phyloP scores from a whole-genome alignment of 1,140 invertebrate species.

The Dysdera silvatica region DNA sequence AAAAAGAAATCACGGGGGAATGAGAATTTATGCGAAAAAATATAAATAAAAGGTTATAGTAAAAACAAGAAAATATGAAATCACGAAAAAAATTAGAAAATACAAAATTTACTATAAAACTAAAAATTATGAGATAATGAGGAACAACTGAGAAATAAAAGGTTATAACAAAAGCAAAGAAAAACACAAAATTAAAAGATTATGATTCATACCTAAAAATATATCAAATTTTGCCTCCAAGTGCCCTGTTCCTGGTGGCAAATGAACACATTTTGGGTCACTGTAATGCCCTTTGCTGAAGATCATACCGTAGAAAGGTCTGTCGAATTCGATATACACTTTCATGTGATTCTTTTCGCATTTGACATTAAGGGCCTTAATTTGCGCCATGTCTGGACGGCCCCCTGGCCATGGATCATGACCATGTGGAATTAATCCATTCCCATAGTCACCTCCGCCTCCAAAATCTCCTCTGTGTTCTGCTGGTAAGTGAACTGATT shows the following conservation, averaged over 20 bases:
- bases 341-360: conserved; percentile 91
- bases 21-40: too few species aligned
- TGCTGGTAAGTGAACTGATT: conserved; percentile 31
- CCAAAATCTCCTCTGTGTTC: conserved; percentile 33
- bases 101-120: too few species aligned
- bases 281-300: conserved; percentile 84
- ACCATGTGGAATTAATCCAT: background rate
- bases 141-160: too few species aligned
- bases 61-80: too few species aligned
- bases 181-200: too few species aligned
- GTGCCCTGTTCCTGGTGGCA: conserved; percentile 80
- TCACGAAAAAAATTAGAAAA: too few species aligned
- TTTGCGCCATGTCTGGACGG: conserved; percentile 32
- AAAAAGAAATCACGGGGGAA: too few species aligned
- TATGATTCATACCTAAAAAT: conserved; percentile 66
- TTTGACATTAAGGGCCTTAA: conserved; percentile 65
- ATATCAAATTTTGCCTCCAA: conserved; percentile 85
- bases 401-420: conserved; percentile 33
- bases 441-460: conserved; percentile 6
- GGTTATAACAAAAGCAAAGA: too few species aligned
- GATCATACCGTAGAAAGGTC: conserved; percentile 91
- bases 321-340: conserved; percentile 78
- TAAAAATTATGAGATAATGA: too few species aligned
- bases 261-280: conserved; percentile 79
- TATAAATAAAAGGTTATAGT: too few species aligned